Conservation (phyloP, 2,888 invertebrate genomes). For the Synanthedon formicaeformis region DNA sequence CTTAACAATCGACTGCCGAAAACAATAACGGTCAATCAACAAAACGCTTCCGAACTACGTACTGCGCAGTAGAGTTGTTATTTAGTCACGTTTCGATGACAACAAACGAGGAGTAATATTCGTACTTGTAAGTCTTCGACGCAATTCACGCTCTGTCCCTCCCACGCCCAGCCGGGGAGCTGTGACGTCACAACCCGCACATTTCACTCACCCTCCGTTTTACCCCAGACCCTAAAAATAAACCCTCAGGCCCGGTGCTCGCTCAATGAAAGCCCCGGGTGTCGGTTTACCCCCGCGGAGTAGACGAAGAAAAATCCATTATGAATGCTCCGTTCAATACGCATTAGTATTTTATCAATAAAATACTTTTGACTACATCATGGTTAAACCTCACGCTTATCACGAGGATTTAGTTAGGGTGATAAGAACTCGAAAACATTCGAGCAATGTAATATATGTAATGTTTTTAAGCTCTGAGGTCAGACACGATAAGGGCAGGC, state of each 20-base stretch:
- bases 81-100: constrained; percentile 20
- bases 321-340: constrained; percentile 7
- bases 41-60: constrained; percentile 11
- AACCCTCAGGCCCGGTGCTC: constrained; percentile 49
- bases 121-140: not conserved
- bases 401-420: no score
- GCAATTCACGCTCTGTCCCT: constrained; percentile 14
- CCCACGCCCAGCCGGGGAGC: constrained; percentile 23
- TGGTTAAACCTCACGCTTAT: no score
- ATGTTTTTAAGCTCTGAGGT: no score
- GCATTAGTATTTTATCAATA: not conserved
- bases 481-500: no score
- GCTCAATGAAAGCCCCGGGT: constrained; percentile 46
- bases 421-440: no score
- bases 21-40: not conserved
- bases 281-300: constrained; percentile 6
- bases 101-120: constrained; percentile 18
- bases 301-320: constrained; percentile 15
- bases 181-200: constrained; percentile 37
- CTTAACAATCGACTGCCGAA: not conserved
- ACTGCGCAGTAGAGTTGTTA: constrained; percentile 23
- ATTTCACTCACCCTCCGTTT: constrained; percentile 15
- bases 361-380: no score
- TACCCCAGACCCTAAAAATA: constrained; percentile 56
- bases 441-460: no score